A percentile compares a stretch with the other conserved stretches of the same genome.
Conservation (phyloP, 1,140 invertebrate species). For the Cherax quadricarinatus region DNA sequence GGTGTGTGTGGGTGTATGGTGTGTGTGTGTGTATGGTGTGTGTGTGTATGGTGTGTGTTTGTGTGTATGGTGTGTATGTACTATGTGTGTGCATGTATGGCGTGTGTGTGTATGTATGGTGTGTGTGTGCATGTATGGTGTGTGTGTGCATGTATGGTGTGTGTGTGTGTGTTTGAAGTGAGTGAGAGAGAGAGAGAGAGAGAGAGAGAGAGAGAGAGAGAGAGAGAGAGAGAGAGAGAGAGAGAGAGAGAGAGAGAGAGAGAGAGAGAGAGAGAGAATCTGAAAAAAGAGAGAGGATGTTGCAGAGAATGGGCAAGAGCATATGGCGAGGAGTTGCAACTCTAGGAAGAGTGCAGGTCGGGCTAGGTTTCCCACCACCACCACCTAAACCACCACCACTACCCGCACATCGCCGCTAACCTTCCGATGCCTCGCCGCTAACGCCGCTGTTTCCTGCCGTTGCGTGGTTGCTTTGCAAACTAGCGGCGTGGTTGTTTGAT, state of each 20-base stretch:
- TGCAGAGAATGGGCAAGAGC: not conserved
- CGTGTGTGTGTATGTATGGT: too few species aligned
- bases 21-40: too few species aligned
- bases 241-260: slow-evolving; percentile 12
- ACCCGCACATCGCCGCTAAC: slow-evolving; percentile 6
- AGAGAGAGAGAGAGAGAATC: not conserved
- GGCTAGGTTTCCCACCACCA: not conserved
- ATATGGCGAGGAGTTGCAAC: slow-evolving; percentile 1
- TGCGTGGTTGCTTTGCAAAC: not conserved
- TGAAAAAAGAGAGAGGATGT: not conserved
- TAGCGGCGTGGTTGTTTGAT: not conserved
- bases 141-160: not conserved
- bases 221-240: slow-evolving; percentile 6
- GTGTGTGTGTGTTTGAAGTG: not conserved
- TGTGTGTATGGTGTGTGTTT: too few species aligned
- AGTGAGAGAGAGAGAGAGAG: not conserved
- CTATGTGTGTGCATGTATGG: too few species aligned
- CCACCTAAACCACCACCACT: not conserved
- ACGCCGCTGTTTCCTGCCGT: not conserved
- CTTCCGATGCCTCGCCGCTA: not conserved
- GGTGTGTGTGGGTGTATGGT: too few species aligned
- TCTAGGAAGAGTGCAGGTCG: not conserved
- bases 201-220: not conserved
- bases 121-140: too few species aligned
- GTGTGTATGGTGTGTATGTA: too few species aligned